Percentiles rank a stretch among this genome's conserved stretches.
Conservation (phyloP, 2,888 invertebrate species). For the Ecliptopera silaceata region DNA sequence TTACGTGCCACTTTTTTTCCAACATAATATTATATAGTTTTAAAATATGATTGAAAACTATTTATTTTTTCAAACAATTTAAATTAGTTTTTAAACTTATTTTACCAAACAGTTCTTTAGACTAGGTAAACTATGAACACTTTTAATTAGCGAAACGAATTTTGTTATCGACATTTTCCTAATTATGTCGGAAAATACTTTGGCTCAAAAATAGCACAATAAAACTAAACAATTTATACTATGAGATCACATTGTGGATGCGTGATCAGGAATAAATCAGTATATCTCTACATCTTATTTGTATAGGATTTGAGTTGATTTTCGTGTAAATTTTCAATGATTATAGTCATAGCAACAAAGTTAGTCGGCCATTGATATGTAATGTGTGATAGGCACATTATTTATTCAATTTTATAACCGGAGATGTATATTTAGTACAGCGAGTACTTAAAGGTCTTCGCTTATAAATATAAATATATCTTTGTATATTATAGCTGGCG, state of each 20-base stretch:
- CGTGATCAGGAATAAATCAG: constrained; percentile 4
- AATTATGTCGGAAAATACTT: background rate
- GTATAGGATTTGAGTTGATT: constrained; percentile 5
- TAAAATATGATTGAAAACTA: no score
- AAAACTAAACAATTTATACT: constrained; percentile 9
- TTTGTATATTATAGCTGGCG: no score
- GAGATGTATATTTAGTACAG: constrained; percentile 31
- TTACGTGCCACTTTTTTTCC: no score
- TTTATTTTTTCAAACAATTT: no score
- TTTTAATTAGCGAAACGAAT: no score
- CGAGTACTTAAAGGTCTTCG: no score
- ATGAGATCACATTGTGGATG: background rate
- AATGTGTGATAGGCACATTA: constrained; percentile 34
- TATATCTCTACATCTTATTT: background rate
- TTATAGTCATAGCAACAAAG: constrained; percentile 30
- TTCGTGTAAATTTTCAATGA: background rate
- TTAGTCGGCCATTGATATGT: constrained; percentile 13
- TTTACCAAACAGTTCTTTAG: no score
- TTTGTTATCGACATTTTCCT: no score
- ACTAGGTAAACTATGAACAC: no score
- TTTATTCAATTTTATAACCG: constrained; percentile 33
- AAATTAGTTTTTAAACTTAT: no score
- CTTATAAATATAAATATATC: no score
- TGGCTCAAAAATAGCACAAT: constrained; percentile 3
- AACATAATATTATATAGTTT: no score